Base-by-base conservation (phyloP, 2,888 invertebrate genomes). In the Sipunculus nudus region DNA sequence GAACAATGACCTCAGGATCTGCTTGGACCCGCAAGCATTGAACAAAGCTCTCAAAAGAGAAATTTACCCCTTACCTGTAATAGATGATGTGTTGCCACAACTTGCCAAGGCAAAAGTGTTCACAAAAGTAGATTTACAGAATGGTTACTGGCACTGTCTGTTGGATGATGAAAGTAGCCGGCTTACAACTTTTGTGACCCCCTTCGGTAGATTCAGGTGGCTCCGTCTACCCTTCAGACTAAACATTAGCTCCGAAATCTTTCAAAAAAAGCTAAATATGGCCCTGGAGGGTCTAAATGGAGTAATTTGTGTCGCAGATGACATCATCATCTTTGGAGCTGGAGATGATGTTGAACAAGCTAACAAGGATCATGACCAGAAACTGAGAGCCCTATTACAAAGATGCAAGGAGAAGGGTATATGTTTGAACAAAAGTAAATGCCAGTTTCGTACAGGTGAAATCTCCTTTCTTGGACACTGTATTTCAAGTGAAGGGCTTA, bases 81-180 rank as follows among this genome's bases (percentile, higher is more conserved):
- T 72, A 4, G 67, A 68, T 8, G 72, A 72, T n/a, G 32, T 47
- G 8, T 39, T 69, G 16, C 68, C 59, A 35, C 61, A 62, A 28
- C 43, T 65, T 13, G 49, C 55, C 13, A 26, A 63, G 25, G 55
- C 68, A 5, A 40, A 19, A 2, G 58, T 67, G 0, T 65, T 70
- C 63, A 48, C 68, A 6, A 64, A 67, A 31, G 41, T 53, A 8
- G 64, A 70, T 49, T 45, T 67, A 2, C 8, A 43, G 13, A 57
- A 53, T n/a, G 70, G 60, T 4, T 68, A 69, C 43, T 59, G 63
- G 61, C 70, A 70, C 40, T 45, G 55, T 1, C 29, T 48, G n/a
- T 50, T 67, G 1, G 65, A 68, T 48, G 53, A 65, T 2, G 56
- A 56, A 28, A 68, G 65, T 1, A 67, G 61, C 23, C 16, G 47